phyloP scores from a whole-genome alignment of 2,888 invertebrate species.

The Caradrina kadenii region DNA sequence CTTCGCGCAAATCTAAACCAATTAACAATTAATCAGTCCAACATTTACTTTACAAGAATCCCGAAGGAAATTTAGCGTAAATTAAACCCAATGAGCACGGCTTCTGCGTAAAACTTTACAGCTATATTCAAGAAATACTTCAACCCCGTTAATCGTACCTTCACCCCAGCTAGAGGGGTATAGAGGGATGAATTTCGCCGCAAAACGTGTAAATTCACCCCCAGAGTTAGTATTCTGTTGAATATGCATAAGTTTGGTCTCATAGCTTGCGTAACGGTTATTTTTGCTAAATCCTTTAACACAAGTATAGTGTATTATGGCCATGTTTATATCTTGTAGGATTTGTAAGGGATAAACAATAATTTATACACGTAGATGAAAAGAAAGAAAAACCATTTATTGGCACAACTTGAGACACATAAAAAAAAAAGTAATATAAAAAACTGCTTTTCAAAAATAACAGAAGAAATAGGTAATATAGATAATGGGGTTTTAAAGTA shows the following conservation, averaged over 20 bases:
- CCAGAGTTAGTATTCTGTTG: conserved; percentile 26
- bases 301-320: neutral
- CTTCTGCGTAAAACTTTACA: conserved; percentile 28
- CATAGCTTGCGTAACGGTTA: conserved; percentile 21
- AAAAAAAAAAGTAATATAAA: too few species aligned
- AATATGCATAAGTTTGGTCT: conserved; percentile 52
- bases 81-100: conserved; percentile 46
- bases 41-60: conserved; percentile 43
- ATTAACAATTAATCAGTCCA: conserved; percentile 51
- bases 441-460: too few species aligned
- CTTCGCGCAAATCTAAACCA: conserved; percentile 20
- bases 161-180: conserved; percentile 48
- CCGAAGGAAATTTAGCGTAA: conserved; percentile 56
- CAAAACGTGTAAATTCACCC: conserved; percentile 55
- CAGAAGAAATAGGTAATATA: too few species aligned
- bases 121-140: conserved; percentile 37
- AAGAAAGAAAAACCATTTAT: too few species aligned
- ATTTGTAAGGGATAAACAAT: conserved; percentile 4
- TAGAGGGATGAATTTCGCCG: conserved; percentile 40
- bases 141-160: conserved; percentile 45
- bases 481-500: too few species aligned
- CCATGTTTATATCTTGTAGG: neutral
- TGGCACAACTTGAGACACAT: too few species aligned
- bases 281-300: conserved; percentile 25
- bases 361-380: neutral